Evolutionary conservation across 2,888 invertebrate genomes (phyloP), one percentile per base, ranked within the genome.

Genomic region (Galerucella calmariensis): DNA sequence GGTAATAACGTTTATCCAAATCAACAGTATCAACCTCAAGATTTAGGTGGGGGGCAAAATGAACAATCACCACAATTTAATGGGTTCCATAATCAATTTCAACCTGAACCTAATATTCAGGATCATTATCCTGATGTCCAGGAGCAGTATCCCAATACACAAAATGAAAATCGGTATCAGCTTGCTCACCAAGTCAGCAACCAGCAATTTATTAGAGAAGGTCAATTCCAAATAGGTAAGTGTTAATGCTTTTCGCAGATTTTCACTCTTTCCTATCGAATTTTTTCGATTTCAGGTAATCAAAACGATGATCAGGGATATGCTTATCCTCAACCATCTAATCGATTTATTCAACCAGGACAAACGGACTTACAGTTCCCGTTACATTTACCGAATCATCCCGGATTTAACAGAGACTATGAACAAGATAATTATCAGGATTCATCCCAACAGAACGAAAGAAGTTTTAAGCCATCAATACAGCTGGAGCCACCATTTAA

Each of bases 321-420:
- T 58, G 46, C 71, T 11, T 79, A 79, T 56, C 77, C 76, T 41
- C 76, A 75, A 59, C 78, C 78, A 67, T 66, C 72, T 67, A 66
- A 69, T 14, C 20, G 61, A 11, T 72, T 78, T 2, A 84, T 86
- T 66, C 87, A 84, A 74, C 85, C 86, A 16, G 85, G 85, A 11
- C 84, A 83, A 58, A 84, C 84, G 2, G 85, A 86, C 79, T 70
- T 86, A 46, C 86, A 85, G 76, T 78, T 85, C 65, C 86, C 86
- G 20, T 70, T 82, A 27, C 84, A 86, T 75, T 77, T 86, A 46
- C 86, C 86, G 10, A 81, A 84, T 6, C 86, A 86, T 79, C 84
- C 81, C 73, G 77, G 78, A 51, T 85, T 82, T 53, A 78, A 76
- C 56, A 73, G 79, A 65, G 76, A 78, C 35, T 74, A 76, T 44